Base-by-base conservation (phyloP, 2,113 vertebrate species). In the Osmerus eperlanus region DNA sequence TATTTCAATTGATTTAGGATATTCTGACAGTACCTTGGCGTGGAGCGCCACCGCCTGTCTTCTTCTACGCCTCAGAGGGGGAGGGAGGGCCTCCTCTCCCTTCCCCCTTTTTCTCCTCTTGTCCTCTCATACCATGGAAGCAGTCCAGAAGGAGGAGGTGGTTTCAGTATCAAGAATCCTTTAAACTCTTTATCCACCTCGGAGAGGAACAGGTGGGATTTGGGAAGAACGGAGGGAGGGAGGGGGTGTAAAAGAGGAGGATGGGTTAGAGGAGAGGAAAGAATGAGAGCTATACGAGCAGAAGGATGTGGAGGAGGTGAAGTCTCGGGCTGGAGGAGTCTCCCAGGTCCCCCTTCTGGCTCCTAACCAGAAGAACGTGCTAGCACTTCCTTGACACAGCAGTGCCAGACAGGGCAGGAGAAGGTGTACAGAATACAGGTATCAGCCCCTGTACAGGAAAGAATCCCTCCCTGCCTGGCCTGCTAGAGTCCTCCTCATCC, bases 111-210 rank as follows among this genome's bases (percentile, higher is more conserved):
- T 65, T 76, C 64, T 64, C 72, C 72, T 69, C 68, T 53, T 69
- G 79, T 68, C 21, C 18, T 70, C 52, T 75, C 71, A 28, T 61
- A 54, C 54, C 36, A 14, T 67, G 76, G 70, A 72, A 74, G 56
- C 53, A 54, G 65, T 75, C 75, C 59, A 78, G 53, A 67, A 74
- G 1, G 29, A 65, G 54, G 75, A 72, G 80, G 66, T 78, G 75
- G 68, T 85, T 82, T 85, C 54, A 75, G 16, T 81, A 68, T 83
- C 67, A 80, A 83, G 70, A 73, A 60, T 60, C 58, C 70, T 69
- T 73, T 54, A 29, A 52, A 65, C 14, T 36, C 61, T 25, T 54
- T 29, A 62, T 13, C 19, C 69, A 52, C 65, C 61, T 75, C 80
- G 70, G 54, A 65, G 4, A 28, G 52, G 59, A 65, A 63, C 63